These are phyloP conservation scores for Andrena haemorrhoa DNA, from an alignment of 2,888 invertebrate species.

Conservation along the genomic window DNA sequence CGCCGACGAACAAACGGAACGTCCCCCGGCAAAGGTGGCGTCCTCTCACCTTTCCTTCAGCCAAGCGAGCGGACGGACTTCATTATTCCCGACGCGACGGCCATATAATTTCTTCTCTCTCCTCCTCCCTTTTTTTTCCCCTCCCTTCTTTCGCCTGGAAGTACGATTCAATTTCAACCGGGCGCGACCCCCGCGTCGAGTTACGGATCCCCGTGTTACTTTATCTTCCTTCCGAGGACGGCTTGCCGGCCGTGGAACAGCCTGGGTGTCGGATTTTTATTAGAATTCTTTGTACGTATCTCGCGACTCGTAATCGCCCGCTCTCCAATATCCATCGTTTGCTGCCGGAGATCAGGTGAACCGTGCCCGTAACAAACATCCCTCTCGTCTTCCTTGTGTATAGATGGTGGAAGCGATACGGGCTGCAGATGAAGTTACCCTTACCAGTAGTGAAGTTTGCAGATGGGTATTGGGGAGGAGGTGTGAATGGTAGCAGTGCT, in stretches of 20 bases:
- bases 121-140: slow-evolving; percentile 16
- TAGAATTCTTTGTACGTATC: slow-evolving; percentile 68
- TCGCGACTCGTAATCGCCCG: slow-evolving; percentile 46
- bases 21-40: not conserved
- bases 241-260: slow-evolving; percentile 30
- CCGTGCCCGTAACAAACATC: slow-evolving; percentile 16
- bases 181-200: slow-evolving; percentile 49
- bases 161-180: slow-evolving; percentile 66
- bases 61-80: slow-evolving; percentile 25
- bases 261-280: slow-evolving; percentile 72
- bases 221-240: slow-evolving; percentile 63
- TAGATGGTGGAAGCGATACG: no score
- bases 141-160: slow-evolving; percentile 33
- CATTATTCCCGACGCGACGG: slow-evolving; percentile 53
- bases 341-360: slow-evolving; percentile 57
- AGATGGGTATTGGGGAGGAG: no score
- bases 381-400: not conserved
- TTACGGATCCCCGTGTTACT: slow-evolving; percentile 66
- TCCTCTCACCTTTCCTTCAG: slow-evolving; percentile 22
- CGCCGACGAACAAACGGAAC: slow-evolving; percentile 2
- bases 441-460: no score
- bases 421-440: no score
- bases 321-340: slow-evolving; percentile 32
- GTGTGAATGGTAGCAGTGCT: no score
- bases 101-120: slow-evolving; percentile 34